Evolutionary conservation across 2,113 vertebrate genomes (phyloP), one percentile per base, ranked within the genome.

Genomic region (Cyanoramphus novaezelandiae): DNA sequence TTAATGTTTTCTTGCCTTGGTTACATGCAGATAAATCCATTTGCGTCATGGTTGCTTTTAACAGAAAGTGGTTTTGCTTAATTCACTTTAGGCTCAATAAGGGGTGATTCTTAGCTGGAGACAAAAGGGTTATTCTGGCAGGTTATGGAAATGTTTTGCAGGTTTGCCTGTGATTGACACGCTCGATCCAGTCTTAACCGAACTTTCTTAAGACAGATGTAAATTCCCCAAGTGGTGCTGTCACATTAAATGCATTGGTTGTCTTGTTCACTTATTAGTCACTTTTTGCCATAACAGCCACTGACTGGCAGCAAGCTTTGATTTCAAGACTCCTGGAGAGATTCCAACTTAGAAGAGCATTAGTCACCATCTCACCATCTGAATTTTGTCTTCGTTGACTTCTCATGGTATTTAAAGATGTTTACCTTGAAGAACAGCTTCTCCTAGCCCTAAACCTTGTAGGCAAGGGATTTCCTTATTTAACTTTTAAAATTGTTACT

Each of bases 1-100:
- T 91, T 93, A 92, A 96, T 96, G 96, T 96, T 95, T 96, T 49
- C 91, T 82, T 96, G 92, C 95, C 92, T 94, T 94, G 96, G 95
- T 96, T 96, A 89, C 93, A 70, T 35, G 88, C 92, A 95, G 93
- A 94, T 86, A 96, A 91, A 96, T 78, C 74, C 57, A 49, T 92
- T 95, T 75, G 63, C 23, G 4, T 95, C 95, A 84, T 79, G 95
- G 95, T 94, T 91, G 85, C 88, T 96, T 86, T 65, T 87, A 91
- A 93, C 0, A 0, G 95, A 95, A 92, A 92, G 72, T 69, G 52
- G 72, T 82, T 95, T 91, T 71, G 35, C 85, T 92, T 68, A 85
- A 70, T 86, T 82, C 82, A 15, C n/a, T 74, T 82, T 31, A 84
- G 52, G 64, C 57, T 94, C 64, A 31, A 31, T 63, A 53, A 92